Conservation (phyloP, 2,888 invertebrate species). For the Unio pictorum region DNA sequence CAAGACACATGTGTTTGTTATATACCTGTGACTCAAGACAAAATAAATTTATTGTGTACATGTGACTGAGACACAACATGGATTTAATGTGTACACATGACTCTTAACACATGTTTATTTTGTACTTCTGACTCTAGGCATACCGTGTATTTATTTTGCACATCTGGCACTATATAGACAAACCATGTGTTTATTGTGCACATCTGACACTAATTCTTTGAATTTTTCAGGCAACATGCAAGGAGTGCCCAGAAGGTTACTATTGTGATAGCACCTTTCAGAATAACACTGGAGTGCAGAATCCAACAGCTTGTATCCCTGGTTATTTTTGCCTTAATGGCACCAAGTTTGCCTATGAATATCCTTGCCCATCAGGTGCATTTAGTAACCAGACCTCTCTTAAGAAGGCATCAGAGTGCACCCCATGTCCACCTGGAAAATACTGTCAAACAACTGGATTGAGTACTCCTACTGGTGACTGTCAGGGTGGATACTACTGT, state of each 20-base stretch:
- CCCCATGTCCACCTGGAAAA: constrained; percentile 58
- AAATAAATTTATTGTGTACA: too few relatives aligned
- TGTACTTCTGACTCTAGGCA: neutral
- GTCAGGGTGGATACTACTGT: constrained; percentile 59
- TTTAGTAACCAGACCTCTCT: constrained; percentile 46
- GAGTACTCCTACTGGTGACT: constrained; percentile 51
- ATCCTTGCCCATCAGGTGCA: constrained; percentile 64
- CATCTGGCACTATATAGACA: neutral
- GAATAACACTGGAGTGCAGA: constrained; percentile 66
- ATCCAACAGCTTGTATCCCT: constrained; percentile 58
- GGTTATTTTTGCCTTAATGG: constrained; percentile 64
- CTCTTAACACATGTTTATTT: neutral
- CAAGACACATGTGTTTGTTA: too few relatives aligned
- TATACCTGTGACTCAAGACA: too few relatives aligned
- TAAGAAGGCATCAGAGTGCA: constrained; percentile 53
- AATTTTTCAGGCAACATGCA: constrained; percentile 55
- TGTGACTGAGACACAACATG: too few relatives aligned
- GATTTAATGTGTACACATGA: too few relatives aligned
- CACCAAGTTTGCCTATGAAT: constrained; percentile 57
- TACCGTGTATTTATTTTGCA: neutral
- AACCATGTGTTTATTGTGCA: neutral
- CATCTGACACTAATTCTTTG: constrained; percentile 1
- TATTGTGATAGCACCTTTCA: constrained; percentile 67
- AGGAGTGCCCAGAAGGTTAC: constrained; percentile 61
- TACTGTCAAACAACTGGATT: constrained; percentile 60